Conservation (phyloP, 2,797 vertebrate species). For the Lagorchestes hirsutus region DNA sequence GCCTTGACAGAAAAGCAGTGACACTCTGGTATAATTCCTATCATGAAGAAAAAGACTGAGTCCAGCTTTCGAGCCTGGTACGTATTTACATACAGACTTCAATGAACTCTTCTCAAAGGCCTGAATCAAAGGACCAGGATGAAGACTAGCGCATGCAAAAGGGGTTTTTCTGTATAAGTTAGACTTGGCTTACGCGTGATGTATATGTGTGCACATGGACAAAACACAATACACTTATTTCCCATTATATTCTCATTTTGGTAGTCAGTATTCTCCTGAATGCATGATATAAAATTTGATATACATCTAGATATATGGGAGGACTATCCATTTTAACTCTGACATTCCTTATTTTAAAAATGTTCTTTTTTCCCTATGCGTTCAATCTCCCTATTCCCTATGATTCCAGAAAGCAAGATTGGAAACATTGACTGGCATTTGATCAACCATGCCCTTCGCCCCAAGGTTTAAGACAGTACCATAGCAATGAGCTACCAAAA, state of each 20-base stretch:
- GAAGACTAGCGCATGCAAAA: not conserved
- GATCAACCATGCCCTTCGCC: not conserved
- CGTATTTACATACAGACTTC: not conserved
- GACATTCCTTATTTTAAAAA: not conserved
- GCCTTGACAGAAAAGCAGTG: not conserved
- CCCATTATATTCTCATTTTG: not conserved
- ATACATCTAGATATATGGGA: not conserved
- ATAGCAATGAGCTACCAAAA: not conserved
- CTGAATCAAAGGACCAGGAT: not conserved
- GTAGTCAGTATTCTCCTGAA: not conserved
- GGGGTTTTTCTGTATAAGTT: not conserved
- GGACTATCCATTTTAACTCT: not conserved
- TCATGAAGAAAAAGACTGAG: not conserved
- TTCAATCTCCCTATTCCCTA: not conserved
- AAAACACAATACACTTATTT: not conserved
- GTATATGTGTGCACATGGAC: too few relatives aligned
- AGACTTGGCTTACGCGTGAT: not conserved
- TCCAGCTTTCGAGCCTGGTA: not conserved
- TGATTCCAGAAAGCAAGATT: not conserved
- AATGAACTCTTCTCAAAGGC: not conserved
- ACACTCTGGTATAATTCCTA: not conserved
- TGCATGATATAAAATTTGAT: not conserved
- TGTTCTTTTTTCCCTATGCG: not conserved
- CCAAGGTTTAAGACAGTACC: not conserved
- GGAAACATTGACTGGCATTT: not conserved